Evolutionary conservation across 1,140 invertebrate species (phyloP), one percentile per base, ranked within the genome.

Genomic region (Anastrepha ludens): DNA sequence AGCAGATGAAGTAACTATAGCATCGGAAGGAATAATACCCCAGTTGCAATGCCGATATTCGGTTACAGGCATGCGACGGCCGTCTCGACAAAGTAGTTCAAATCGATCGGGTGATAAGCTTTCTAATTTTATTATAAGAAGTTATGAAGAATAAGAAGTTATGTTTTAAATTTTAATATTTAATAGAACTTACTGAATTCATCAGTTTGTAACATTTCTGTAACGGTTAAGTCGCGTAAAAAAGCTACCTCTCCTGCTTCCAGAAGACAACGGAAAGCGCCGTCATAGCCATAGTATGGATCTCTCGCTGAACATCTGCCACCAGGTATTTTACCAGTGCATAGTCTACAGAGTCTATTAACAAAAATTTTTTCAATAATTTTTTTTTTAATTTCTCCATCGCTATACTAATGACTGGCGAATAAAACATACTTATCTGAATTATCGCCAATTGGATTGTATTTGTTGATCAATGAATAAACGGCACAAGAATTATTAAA

Each of bases 401-500:
- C 2, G 88, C 39, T n/a, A 47, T 17, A 50, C 0, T 15, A 17
- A 6, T 17, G 3, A 74, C 29, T 29, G 29, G 29, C 13, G 60
- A 47, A 67, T 78, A 6, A 20, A 85, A 91, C 93, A 93, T 90
- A 95, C 94, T 95, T 95, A 89, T 96, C 95, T 20, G 95, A 95
- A 91, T 96, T 96, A 90, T 96, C 95, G 94, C 98, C 98, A 91
- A 98, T 97, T 47, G 98, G 98, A 95, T 99, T 99, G 91, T 98
- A 98, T 93, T 98, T 97, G 91, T 98, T 96, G 58, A 96, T 96
- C 15, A 99, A 93, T 1, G 98, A 97, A 93, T 99, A 98, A 0
- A 98, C 97, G 29, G 98, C 97, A 94, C 98, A 99, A 85, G 98
- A 98, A 81, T 96, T 95, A 5, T 97, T 96, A 93, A 99, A 99